These are phyloP conservation scores for Enteromius treurensis DNA, from an alignment of 2,797 vertebrate genomes.

Conservation along the genomic window DNA sequence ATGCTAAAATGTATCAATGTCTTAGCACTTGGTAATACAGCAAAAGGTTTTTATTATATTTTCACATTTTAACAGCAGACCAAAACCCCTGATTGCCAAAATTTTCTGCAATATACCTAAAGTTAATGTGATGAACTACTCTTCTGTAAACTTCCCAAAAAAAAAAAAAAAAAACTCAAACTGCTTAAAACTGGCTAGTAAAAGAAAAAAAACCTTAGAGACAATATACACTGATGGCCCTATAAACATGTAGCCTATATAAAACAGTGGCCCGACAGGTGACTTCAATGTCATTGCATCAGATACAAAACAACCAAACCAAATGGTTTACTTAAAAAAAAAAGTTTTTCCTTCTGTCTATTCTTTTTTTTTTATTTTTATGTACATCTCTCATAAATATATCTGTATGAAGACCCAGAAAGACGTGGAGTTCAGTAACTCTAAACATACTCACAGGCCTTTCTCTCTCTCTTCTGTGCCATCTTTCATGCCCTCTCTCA, in stretches of 20 bases:
- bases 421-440: not conserved
- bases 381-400: not conserved
- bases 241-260: not conserved
- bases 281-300: not conserved
- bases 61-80: not conserved
- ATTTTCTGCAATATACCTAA: not conserved
- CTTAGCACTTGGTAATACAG: not conserved
- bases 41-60: not conserved
- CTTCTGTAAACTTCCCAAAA: not conserved
- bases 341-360: not conserved
- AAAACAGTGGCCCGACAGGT: not conserved
- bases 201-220: not conserved
- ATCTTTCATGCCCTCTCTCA: slow-evolving; percentile 20
- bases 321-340: not conserved
- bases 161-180: not conserved
- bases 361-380: not conserved
- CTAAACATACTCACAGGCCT: not conserved
- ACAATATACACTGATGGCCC: not conserved
- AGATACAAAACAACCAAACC: not conserved
- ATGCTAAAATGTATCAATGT: not conserved
- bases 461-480: slow-evolving; percentile 27
- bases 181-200: not conserved
- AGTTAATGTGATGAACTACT: not conserved
- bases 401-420: not conserved
- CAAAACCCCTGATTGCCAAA: not conserved